Percentiles rank a stretch among this genome's conserved stretches.
Conservation (phyloP, 2,888 invertebrate species). For the Pristionchus fissidentatus region DNA sequence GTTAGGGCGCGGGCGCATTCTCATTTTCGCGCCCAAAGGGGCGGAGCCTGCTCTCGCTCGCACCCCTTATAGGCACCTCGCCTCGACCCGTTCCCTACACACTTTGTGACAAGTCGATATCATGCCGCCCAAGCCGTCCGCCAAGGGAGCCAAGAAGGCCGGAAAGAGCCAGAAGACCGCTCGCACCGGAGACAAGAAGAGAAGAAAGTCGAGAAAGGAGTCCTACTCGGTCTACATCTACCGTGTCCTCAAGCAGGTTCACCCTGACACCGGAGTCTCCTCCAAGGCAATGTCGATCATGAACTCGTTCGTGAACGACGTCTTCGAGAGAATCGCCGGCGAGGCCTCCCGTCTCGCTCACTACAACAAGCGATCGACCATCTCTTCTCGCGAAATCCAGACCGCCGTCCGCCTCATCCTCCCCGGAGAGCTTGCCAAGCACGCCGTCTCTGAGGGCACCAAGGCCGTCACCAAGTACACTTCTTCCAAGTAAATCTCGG, state of each 20-base stretch:
- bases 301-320: conserved; percentile 85
- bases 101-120: background rate
- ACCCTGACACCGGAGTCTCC: conserved; percentile 83
- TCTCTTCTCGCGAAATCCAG: conserved; percentile 84
- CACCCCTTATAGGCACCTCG: no score
- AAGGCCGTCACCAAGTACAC: conserved; percentile 50
- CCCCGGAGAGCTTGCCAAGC: conserved; percentile 47
- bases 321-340: conserved; percentile 83
- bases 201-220: conserved; percentile 68
- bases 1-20: no score
- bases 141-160: conserved; percentile 74
- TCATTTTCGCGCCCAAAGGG: no score
- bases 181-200: conserved; percentile 74
- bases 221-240: conserved; percentile 79
- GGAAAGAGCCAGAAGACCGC: conserved; percentile 64
- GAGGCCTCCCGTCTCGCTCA: conserved; percentile 79
- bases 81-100: background rate
- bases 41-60: no score
- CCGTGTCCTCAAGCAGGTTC: conserved; percentile 80
- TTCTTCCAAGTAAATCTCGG: conserved; percentile 45
- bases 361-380: conserved; percentile 82
- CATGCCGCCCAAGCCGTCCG: conserved; percentile 72
- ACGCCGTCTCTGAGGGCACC: conserved; percentile 49
- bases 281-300: conserved; percentile 84
- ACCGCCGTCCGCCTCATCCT: conserved; percentile 66